Evolutionary conservation across 2,113 vertebrate species (phyloP).

Genomic region (Dasyprocta punctata): DNA sequence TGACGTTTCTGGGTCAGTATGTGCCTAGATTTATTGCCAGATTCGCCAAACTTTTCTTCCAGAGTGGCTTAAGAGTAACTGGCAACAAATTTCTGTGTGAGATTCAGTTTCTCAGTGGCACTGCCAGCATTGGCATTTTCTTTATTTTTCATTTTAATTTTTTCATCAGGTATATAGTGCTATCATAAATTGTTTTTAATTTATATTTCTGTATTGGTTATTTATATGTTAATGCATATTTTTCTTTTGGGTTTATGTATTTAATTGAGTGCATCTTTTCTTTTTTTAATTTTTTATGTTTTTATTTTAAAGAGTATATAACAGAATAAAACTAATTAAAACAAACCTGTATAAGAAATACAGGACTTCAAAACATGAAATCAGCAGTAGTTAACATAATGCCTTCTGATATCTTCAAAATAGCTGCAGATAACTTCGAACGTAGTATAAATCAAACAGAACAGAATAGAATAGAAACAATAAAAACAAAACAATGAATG

Average conservation of each 20-base stretch:
- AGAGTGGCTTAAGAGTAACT: not conserved
- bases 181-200: not conserved
- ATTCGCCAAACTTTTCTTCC: not conserved
- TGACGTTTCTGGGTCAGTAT: not conserved
- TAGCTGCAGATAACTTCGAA: no score
- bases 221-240: not conserved
- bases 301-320: no score
- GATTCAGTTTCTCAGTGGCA: not conserved
- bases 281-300: no score
- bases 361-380: no score
- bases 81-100: not conserved
- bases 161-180: not conserved
- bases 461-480: no score
- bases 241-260: not conserved
- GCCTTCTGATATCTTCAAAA: no score
- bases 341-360: no score
- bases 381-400: no score
- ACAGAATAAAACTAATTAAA: no score
- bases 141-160: not conserved
- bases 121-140: not conserved
- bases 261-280: not conserved
- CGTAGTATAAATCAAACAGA: no score
- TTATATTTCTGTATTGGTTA: not conserved
- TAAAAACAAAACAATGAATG: no score
- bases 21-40: not conserved